These are phyloP conservation scores for Coregonus ussuriensis DNA, from an alignment of 2,797 vertebrate species.

Conservation along the genomic window DNA sequence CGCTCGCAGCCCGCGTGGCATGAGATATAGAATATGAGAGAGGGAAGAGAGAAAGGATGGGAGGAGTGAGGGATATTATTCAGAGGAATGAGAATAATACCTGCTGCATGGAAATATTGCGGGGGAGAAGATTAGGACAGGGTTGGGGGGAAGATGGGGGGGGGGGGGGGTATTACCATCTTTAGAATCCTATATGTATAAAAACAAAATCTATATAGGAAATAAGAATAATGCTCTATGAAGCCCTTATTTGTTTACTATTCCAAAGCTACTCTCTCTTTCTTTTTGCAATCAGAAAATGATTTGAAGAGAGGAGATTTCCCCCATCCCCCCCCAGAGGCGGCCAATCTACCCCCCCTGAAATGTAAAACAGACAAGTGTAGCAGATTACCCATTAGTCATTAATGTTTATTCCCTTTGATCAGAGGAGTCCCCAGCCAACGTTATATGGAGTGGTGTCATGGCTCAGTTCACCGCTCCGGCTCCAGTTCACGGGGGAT, in stretches of 20 bases:
- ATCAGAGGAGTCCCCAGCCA: conserved; percentile 64
- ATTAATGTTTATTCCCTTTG: conserved; percentile 84
- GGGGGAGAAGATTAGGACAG: conserved; percentile 86
- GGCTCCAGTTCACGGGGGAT: not conserved
- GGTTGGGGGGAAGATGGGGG: conserved; percentile 41
- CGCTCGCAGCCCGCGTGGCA: conserved; percentile 34
- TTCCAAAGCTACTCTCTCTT: conserved; percentile 32
- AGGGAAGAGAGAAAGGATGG: conserved; percentile 24
- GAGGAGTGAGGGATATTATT: conserved; percentile 91
- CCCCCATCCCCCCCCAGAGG: conserved; percentile 68
- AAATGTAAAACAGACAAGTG: conserved; percentile 79
- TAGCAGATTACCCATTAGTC: conserved; percentile 81
- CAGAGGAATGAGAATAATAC: conserved; percentile 95
- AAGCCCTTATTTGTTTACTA: conserved; percentile 12
- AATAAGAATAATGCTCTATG: conserved; percentile 74
- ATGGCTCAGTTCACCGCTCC: not conserved
- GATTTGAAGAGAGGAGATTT: conserved; percentile 31
- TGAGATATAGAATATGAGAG: conserved; percentile 58
- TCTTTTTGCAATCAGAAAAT: conserved; percentile 58
- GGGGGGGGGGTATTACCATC: conserved; percentile 64
- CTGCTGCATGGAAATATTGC: conserved; percentile 87
- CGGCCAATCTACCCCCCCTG: conserved; percentile 69
- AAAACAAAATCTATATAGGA: conserved; percentile 69
- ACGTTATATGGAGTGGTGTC: conserved; percentile 8
- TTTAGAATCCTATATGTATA: conserved; percentile 67